Base-by-base conservation (phyloP, 1,140 invertebrate genomes). In the Polyergus mexicanus region DNA sequence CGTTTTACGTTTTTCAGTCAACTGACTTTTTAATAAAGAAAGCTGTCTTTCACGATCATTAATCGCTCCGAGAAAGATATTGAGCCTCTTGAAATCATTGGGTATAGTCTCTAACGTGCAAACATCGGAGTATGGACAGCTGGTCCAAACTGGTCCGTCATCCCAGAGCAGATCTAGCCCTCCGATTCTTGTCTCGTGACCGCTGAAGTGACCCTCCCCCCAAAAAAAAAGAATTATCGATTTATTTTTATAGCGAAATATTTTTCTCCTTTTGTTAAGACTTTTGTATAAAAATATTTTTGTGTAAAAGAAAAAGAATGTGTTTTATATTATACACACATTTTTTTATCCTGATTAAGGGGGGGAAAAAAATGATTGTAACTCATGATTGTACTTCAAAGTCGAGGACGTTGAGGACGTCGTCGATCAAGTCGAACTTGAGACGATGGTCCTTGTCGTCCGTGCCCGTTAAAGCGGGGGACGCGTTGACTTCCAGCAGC, bases 401-500 rank as follows among this genome's bases (percentile, higher is more conserved):
- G 86, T 96, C 95, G 32, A 96, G 86, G 28, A 95, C 89, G 60
- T 94, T 94, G 8, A 95, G 85, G 0, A 94, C 92, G 84, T 95
- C 95, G 77, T 95, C 93, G 35, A 95, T 74, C 4, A 96, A 78
- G 56, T 94, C 92, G 83, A 94, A 95, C 80, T 96, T 96, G 25
- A 95, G 69, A 16, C 92, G 87, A 78, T 95, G 94, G 89, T 97
- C 96, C 85, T 95, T 95, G 35, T 94, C 94, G 74, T 96, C 96
- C 2, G 96, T 96, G n/a, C 96, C 95, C 4, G 95, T 96, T 65
- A 97, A 91, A 35, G 96, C 96, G 0, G 97, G 97, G 22, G 96
- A 97, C 16, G 97, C 95, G 91, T 97, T 97, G 56, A 96, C 94
- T 91, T 97, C 97, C 54, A 97, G 92, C 19, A 97, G 91, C 96